These are phyloP conservation scores for Noctua pronuba DNA, from an alignment of 2,888 invertebrate genomes.

Conservation along the genomic window DNA sequence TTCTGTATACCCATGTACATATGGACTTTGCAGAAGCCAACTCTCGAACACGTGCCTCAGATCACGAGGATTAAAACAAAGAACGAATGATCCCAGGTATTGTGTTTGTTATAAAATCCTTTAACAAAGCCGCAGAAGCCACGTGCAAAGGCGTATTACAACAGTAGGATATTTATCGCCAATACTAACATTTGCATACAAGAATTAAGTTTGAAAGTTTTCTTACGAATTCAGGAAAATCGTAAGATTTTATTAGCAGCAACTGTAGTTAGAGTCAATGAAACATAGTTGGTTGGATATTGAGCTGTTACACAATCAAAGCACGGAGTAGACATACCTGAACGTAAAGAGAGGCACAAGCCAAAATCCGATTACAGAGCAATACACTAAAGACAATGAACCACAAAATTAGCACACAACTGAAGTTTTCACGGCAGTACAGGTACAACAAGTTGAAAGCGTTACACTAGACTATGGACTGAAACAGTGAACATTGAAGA, in stretches of 20 bases:
- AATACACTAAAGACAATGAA: constrained; percentile 52
- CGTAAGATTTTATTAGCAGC: constrained; percentile 38
- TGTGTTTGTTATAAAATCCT: constrained; percentile 36
- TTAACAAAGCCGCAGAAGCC: constrained; percentile 31
- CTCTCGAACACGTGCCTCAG: background rate
- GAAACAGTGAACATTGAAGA: constrained; percentile 77
- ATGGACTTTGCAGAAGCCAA: background rate
- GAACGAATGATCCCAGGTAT: constrained; percentile 22
- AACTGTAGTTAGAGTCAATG: constrained; percentile 19
- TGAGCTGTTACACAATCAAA: constrained; percentile 32
- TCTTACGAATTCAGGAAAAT: constrained; percentile 29
- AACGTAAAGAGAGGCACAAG: constrained; percentile 8
- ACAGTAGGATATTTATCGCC: constrained; percentile 11
- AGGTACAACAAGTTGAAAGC: constrained; percentile 70
- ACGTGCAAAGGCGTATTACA: constrained; percentile 17
- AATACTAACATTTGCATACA: constrained; percentile 33
- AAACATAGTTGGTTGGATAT: constrained; percentile 23
- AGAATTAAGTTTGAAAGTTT: constrained; percentile 18
- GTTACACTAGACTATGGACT: constrained; percentile 73
- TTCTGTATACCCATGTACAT: constrained; percentile 3
- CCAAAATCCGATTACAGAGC: constrained; percentile 52
- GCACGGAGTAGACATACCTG: constrained; percentile 53
- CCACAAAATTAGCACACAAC: constrained; percentile 54
- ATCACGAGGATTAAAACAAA: constrained; percentile 20
- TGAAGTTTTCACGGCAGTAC: constrained; percentile 61